A percentile compares a stretch with the other conserved stretches of the same genome.
Conservation (phyloP, 2,888 invertebrate genomes). For the Falcaria lacertinaria region DNA sequence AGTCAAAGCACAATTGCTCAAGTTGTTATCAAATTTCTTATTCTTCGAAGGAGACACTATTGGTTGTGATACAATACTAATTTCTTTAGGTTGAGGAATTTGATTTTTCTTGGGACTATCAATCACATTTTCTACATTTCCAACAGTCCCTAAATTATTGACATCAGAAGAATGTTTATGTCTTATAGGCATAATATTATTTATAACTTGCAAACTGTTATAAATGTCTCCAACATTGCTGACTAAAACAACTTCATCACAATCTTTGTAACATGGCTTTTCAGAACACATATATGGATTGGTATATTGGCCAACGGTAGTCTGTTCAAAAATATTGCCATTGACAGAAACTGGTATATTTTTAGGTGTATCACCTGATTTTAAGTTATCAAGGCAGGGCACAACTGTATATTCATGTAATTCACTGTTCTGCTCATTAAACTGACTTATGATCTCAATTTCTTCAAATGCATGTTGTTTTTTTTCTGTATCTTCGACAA, state of each 20-base stretch:
- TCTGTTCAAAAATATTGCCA: background rate
- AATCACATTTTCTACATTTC: background rate
- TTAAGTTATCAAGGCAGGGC: background rate
- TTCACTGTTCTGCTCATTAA: background rate
- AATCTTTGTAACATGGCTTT: background rate
- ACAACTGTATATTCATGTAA: background rate
- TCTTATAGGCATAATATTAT: background rate
- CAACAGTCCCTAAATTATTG: background rate
- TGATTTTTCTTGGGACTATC: background rate
- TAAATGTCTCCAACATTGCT: background rate
- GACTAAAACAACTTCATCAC: background rate
- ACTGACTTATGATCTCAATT: background rate
- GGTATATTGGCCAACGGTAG: background rate
- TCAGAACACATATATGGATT: background rate
- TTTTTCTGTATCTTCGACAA: conserved; percentile 1
- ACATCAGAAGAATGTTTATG: background rate
- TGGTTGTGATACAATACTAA: conserved; percentile 45
- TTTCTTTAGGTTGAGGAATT: conserved; percentile 17
- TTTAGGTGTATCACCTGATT: background rate
- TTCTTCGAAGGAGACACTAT: conserved; percentile 29
- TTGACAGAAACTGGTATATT: background rate
- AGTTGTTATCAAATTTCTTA: conserved; percentile 20
- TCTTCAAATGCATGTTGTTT: conserved; percentile 8
- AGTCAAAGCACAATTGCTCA: conserved; percentile 19
- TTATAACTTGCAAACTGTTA: background rate